phyloP scores from a whole-genome alignment of 1,140 invertebrate species.

The Drosophila ambigua region DNA sequence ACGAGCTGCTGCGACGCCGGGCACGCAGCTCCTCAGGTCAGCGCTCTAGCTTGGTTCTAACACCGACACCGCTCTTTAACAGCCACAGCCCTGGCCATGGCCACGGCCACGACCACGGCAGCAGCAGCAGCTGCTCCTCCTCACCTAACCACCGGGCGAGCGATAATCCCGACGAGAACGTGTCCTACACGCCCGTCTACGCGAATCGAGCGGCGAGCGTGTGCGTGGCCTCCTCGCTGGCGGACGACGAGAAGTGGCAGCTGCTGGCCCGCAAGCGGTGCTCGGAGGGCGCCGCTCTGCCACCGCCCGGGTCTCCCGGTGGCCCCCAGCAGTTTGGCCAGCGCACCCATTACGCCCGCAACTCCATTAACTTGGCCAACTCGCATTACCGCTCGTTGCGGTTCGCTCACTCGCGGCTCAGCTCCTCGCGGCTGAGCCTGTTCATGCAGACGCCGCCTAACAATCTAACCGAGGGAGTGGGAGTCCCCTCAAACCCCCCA shows the following conservation, averaged over 20 bases:
- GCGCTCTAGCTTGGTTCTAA: conserved; percentile 75
- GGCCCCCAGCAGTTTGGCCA: conserved; percentile 61
- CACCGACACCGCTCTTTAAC: conserved; percentile 76
- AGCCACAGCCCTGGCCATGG: conserved; percentile 4
- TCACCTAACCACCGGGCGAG: conserved; percentile 50
- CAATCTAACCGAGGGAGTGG: conserved; percentile 33
- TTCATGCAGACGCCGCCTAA: conserved; percentile 72
- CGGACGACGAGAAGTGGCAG: conserved; percentile 83
- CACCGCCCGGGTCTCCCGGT: conserved; percentile 6
- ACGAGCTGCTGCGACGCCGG: conserved; percentile 59
- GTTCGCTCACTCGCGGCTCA: conserved; percentile 77
- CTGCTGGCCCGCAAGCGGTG: conserved; percentile 76
- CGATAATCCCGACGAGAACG: conserved; percentile 48
- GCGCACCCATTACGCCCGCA: conserved; percentile 78
- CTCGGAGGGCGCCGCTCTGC: conserved; percentile 62
- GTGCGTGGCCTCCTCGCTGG: conserved; percentile 68
- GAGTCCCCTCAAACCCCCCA: conserved; percentile 23
- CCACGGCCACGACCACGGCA: conserved; percentile 12
- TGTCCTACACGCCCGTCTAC: conserved; percentile 80
- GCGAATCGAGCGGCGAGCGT: conserved; percentile 74
- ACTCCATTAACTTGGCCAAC: conserved; percentile 79
- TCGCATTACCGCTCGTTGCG: conserved; percentile 80
- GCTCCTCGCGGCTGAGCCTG: conserved; percentile 75
- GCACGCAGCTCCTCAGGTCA: conserved; percentile 78
- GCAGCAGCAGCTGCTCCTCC: conserved; percentile 51